phyloP scores from a whole-genome alignment of 1,140 invertebrate species.

The Augochlora pura region DNA sequence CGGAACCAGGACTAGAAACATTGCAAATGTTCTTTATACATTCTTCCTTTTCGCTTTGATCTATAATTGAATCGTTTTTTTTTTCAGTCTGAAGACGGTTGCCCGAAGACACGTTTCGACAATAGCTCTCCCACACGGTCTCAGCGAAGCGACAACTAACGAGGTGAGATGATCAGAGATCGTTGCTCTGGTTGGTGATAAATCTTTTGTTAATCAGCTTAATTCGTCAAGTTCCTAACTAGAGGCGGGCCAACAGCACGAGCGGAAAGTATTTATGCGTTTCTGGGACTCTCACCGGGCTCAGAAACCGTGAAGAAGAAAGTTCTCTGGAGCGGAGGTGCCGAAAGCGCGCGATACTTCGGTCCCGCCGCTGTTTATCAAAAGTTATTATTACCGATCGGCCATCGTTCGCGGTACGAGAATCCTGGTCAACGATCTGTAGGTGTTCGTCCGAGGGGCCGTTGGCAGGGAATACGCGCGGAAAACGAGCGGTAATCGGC shows the following conservation, averaged over 20 bases:
- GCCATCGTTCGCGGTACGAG: neutral
- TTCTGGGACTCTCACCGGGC: slow-evolving; percentile 40
- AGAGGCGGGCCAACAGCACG: neutral
- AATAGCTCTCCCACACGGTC: neutral
- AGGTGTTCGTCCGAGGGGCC: too few relatives aligned
- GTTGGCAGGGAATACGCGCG: too few relatives aligned
- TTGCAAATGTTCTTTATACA: neutral
- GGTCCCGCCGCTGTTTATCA: neutral
- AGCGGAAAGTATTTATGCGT: slow-evolving; percentile 5
- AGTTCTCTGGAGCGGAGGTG: slow-evolving; percentile 25
- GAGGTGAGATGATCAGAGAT: neutral
- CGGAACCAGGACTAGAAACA: slow-evolving; percentile 88
- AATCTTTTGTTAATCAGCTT: too few relatives aligned
- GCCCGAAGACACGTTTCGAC: neutral
- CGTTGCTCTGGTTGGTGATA: too few relatives aligned
- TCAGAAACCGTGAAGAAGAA: slow-evolving; percentile 61
- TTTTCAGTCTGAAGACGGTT: too few relatives aligned
- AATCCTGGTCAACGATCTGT: too few relatives aligned
- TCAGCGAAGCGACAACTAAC: neutral
- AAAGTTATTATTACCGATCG: too few relatives aligned
- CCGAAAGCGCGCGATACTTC: neutral
- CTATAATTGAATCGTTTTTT: too few relatives aligned
- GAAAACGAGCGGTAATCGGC: slow-evolving; percentile 1
- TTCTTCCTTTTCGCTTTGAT: neutral
- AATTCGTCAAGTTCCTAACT: neutral